These are phyloP conservation scores for Myripristis jacobus DNA, from an alignment of 2,797 vertebrate genomes.

Conservation along the genomic window DNA sequence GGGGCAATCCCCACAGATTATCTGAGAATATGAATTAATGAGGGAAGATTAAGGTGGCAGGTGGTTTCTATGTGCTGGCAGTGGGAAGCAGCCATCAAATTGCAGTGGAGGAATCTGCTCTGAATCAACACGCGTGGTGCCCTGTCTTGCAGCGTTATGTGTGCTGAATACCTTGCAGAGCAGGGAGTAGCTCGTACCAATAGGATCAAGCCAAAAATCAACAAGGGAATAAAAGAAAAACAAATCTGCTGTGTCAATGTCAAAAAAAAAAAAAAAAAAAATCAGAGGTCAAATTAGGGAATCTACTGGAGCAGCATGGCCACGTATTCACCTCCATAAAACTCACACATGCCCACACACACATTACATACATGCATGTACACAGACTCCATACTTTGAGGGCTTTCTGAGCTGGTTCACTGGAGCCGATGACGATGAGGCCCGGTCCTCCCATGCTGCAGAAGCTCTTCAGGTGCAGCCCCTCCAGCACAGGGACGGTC, in stretches of 20 bases:
- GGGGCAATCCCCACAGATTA: slow-evolving; percentile 57
- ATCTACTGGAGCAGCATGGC: slow-evolving; percentile 29
- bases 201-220: slow-evolving; percentile 38
- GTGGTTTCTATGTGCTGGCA: slow-evolving; percentile 49
- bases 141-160: slow-evolving; percentile 58
- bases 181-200: slow-evolving; percentile 39
- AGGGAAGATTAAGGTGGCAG: slow-evolving; percentile 59
- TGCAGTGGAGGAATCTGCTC: slow-evolving; percentile 44
- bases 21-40: slow-evolving; percentile 60
- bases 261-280: slow-evolving; percentile 32
- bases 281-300: slow-evolving; percentile 15
- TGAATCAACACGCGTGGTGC: slow-evolving; percentile 62
- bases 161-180: slow-evolving; percentile 59
- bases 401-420: slow-evolving; percentile 93
- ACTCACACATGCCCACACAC: neutral
- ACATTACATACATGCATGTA: slow-evolving; percentile 11
- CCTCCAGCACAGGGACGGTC: slow-evolving; percentile 89
- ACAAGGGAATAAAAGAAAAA: slow-evolving; percentile 9
- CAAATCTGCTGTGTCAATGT: slow-evolving; percentile 43
- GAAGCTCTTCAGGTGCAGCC: slow-evolving; percentile 95
- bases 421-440: slow-evolving; percentile 94
- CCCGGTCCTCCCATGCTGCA: slow-evolving; percentile 99
- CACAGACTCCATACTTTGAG: slow-evolving; percentile 89
- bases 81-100: slow-evolving; percentile 40
- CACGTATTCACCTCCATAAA: neutral